Base-by-base conservation (phyloP, 2,888 invertebrate species). In the Spilosoma lubricipeda region DNA sequence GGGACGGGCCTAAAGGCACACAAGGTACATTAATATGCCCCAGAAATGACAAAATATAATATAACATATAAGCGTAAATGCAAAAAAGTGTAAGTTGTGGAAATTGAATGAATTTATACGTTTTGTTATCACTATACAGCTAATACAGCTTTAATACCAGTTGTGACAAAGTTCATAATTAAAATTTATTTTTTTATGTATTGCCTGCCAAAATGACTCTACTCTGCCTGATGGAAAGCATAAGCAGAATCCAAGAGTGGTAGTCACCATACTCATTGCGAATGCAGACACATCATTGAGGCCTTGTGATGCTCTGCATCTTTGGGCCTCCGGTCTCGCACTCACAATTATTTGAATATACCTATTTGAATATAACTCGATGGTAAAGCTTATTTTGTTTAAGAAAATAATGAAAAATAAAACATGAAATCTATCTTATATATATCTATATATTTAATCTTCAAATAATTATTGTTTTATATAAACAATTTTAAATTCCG, bases 1-100 rank as follows among this genome's bases (percentile, higher is more conserved):
- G 93, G 95, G 95, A 77, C 89, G 92, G 88, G 91, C 94, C 95
- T 95, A 95, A 84, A 92, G 92, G 92, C 93, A 94, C 90, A 95
- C 88, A 93, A 94, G 85, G 92, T 84, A 90, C 85, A 88, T 92
- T 92, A 90, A 92, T 89, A 91, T 88, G 91, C 88, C 90, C 90
- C 82, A 85, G 86, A 83, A 77, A 80, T 70, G 77, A 73, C 78
- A 82, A 78, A 85, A 83, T 71, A 83, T 36, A 79, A 84, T n/a
- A 82, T 76, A 80, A 82, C 79, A 79, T 59, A 80, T 77, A 84
- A 85, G 82, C 82, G 72, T 78, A 76, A 67, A 79, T 77, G 75
- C 73, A 67, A 36, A 70, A 72, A 52, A 69, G 42, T 74, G 73
- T 74, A 48, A 75, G 52, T 67, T 45, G 52, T 71, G 15, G 30